phyloP scores from a whole-genome alignment of 1,140 invertebrate species.

The Venturia canescens region DNA sequence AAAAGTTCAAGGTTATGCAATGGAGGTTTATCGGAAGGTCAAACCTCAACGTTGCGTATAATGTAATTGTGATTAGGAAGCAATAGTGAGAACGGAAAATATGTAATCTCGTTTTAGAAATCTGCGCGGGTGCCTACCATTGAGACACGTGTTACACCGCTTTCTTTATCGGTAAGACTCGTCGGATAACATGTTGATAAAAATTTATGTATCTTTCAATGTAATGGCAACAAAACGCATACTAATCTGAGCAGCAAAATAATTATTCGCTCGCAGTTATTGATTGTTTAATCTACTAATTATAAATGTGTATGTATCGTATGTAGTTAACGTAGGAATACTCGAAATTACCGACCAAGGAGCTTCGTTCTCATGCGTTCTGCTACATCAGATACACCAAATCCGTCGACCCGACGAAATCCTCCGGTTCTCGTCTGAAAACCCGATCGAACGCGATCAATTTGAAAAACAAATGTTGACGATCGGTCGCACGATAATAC shows the following conservation, averaged over 20 bases:
- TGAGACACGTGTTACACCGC: constrained; percentile 69
- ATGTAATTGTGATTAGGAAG: background rate
- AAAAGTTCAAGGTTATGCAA: too few species aligned
- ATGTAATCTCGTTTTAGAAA: constrained; percentile 62
- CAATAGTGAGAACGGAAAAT: constrained; percentile 29
- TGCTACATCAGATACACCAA: background rate
- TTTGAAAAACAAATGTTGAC: background rate
- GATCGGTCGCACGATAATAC: background rate
- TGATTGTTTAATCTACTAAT: background rate
- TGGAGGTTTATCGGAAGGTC: too few species aligned
- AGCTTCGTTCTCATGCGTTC: background rate
- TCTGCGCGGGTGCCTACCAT: constrained; percentile 66
- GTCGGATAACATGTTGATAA: constrained; percentile 60
- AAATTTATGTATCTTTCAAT: background rate
- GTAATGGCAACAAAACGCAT: background rate
- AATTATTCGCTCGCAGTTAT: background rate
- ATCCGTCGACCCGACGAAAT: background rate
- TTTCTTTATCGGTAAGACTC: constrained; percentile 69
- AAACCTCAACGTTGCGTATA: too few species aligned
- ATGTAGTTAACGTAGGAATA: constrained; percentile 8
- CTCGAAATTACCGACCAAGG: background rate
- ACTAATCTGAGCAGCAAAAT: constrained; percentile 1
- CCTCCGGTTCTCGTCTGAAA: background rate
- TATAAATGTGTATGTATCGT: background rate
- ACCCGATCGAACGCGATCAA: background rate